These are phyloP conservation scores for Troglohyphantes excavatus DNA, from an alignment of 2,888 invertebrate species.

Conservation along the genomic window DNA sequence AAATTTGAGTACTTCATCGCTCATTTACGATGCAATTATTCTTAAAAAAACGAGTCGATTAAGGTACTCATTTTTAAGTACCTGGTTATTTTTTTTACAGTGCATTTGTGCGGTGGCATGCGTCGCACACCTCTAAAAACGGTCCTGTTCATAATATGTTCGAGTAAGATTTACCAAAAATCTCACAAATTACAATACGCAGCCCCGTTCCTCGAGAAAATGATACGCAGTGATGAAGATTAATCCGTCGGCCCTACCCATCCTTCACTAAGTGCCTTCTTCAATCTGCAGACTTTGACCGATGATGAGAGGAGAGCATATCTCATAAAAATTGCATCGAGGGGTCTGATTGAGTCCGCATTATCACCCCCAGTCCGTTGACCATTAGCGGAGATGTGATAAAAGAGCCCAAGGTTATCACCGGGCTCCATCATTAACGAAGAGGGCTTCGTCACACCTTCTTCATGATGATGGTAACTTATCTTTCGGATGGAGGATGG, in stretches of 20 bases:
- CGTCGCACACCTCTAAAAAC: no score
- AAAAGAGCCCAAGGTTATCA: constrained; percentile 8
- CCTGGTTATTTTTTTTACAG: no score
- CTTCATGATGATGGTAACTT: not conserved
- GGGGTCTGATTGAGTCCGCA: constrained; percentile 1
- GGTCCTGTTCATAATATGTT: no score
- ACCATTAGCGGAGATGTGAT: not conserved
- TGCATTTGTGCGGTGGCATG: no score
- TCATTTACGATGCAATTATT: no score
- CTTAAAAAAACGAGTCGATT: no score
- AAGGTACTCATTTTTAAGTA: no score
- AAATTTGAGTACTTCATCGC: no score
- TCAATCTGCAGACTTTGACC: constrained; percentile 9
- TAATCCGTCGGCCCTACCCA: not conserved
- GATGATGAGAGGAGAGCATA: not conserved
- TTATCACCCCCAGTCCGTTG: constrained; percentile 1
- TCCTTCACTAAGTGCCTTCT: not conserved
- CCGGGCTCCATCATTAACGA: not conserved
- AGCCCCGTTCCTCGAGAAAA: not conserved
- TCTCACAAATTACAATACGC: no score
- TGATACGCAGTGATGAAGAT: not conserved
- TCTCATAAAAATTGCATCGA: not conserved
- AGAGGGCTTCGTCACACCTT: not conserved
- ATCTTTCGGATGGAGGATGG: not conserved
- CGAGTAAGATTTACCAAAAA: no score